Conservation (phyloP, 37 sponge, comb jelly and placozoan species). For the Halisarca cf. caerulea region DNA sequence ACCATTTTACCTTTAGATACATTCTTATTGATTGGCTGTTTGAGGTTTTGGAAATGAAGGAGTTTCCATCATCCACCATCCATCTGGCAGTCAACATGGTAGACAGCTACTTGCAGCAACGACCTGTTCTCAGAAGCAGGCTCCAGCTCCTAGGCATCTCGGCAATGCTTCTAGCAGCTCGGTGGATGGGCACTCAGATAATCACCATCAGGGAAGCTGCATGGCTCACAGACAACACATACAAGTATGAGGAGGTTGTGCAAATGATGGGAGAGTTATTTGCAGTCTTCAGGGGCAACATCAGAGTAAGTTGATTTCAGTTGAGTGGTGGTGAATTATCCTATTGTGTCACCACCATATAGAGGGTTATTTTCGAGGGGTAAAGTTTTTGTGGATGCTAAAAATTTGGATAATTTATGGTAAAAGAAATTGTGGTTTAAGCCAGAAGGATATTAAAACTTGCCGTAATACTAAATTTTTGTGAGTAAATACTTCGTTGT, state of each 20-base stretch:
- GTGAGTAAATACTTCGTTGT: no score
- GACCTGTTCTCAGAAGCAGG: conserved; percentile 32
- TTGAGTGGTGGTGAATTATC: not conserved
- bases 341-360: no score
- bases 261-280: conserved; percentile 81
- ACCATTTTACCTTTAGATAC: no score
- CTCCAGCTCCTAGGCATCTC: conserved; percentile 83
- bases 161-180: conserved; percentile 66
- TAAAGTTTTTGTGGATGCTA: no score
- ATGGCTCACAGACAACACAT: conserved; percentile 85
- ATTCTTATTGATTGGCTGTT: conserved; percentile 88
- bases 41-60: conserved; percentile 85
- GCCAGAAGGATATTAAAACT: no score
- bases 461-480: no score
- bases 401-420: no score
- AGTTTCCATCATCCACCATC: conserved; percentile 48
- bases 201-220: conserved; percentile 81
- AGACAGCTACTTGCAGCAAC: conserved; percentile 61
- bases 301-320: conserved; percentile 47
- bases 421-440: no score
- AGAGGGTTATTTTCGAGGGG: no score
- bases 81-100: conserved; percentile 69
- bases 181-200: conserved; percentile 54
- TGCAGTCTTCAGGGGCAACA: conserved; percentile 56
- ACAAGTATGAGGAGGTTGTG: conserved; percentile 80